phyloP scores from a whole-genome alignment of 1,140 invertebrate genomes.

The Drusus annulatus region DNA sequence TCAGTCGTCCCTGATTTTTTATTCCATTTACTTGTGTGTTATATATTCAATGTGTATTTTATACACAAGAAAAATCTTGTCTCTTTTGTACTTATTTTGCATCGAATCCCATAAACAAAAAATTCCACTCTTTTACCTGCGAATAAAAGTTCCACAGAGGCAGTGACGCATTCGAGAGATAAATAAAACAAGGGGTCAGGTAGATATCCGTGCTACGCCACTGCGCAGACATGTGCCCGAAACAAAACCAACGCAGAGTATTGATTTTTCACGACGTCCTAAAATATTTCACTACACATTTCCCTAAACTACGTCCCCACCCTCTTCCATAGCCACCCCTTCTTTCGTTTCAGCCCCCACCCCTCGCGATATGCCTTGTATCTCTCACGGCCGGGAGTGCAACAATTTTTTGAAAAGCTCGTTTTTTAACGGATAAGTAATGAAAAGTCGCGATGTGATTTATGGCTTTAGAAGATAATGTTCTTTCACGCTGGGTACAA shows the following conservation, averaged over 20 bases:
- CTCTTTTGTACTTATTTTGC: neutral
- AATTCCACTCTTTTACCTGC: neutral
- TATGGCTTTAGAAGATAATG: neutral
- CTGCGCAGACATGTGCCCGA: constrained; percentile 45
- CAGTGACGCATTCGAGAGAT: neutral
- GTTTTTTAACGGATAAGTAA: constrained; percentile 7
- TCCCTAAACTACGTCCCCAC: constrained; percentile 33
- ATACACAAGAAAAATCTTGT: too few relatives aligned
- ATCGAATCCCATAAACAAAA: neutral
- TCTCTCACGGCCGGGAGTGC: neutral
- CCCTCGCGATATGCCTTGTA: constrained; percentile 11
- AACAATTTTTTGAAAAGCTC: constrained; percentile 22
- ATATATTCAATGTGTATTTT: too few relatives aligned
- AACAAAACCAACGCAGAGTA: constrained; percentile 37
- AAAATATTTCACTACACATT: constrained; percentile 46
- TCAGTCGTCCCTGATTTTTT: too few relatives aligned
- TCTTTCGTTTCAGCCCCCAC: neutral
- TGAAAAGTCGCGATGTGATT: constrained; percentile 19
- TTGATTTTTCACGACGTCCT: constrained; percentile 45
- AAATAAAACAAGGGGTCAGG: constrained; percentile 2
- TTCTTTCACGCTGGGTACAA: neutral
- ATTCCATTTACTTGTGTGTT: too few relatives aligned
- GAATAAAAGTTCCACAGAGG: neutral
- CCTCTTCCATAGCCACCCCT: neutral
- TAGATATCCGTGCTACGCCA: neutral